Base-by-base conservation (phyloP, 2,797 vertebrate species). In the Sus cebifrons region DNA sequence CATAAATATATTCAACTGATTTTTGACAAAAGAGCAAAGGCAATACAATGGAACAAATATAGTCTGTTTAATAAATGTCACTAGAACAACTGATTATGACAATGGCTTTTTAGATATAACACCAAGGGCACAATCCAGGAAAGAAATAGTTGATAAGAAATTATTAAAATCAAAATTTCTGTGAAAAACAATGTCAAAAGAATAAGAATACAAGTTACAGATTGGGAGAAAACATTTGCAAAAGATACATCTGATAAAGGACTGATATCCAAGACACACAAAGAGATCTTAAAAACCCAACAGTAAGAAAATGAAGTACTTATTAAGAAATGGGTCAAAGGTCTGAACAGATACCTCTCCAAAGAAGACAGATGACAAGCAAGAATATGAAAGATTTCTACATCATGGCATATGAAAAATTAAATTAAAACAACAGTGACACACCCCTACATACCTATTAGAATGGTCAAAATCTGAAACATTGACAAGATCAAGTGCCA, bases 351-450 rank as follows among this genome's bases (percentile, higher is more conserved):
- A 67, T 3, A 81, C 25, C 62, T 82, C 60, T 60, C 62, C 77
- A 75, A 68, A 75, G n/a, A 71, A 86, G 29, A 82, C 5, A 82
- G 36, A n/a, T 32, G 40, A 25, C 5, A 11, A 73, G 27, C 21
- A 49, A 91, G 17, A 44, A 74, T n/a, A 67, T 87, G 23, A 73
- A 87, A 54, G 25, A 65, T 25, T 21, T 36, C 12, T 2, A n/a
- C 17, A 60, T 82, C 32, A 68, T 20, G 23, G 60, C 54, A 82
- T 74, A 29, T 67, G 20, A 82, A 36, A 91, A 60, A 58, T 75
- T 20, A 95, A 92, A 82, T 60, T 91, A 74, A 91, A 75, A 65
- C 44, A 29, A 56, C 14, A 77, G 56, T 32, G 62, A 78, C 16
- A 73, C 73, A 20, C 23, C 17, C 74, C 29, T 86, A 86, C 23